Conservation (phyloP, 2,888 invertebrate genomes). For the Cephus nigrinus region DNA sequence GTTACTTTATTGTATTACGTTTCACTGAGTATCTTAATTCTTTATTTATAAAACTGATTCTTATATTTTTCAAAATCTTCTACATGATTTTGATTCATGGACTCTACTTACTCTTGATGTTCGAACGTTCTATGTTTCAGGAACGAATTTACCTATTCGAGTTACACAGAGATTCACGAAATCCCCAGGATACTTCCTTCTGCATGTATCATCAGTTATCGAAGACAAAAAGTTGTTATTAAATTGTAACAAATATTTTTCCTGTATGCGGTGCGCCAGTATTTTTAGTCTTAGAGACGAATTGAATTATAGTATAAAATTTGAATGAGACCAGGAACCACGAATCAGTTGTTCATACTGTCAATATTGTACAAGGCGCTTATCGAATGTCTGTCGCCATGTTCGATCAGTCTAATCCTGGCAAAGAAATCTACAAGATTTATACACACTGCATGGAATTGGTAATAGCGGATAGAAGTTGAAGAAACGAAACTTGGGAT, state of each 20-base stretch:
- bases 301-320: constrained; percentile 14
- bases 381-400: constrained; percentile 13
- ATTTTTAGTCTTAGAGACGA: constrained; percentile 12
- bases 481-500: background rate
- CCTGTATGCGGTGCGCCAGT: constrained; percentile 34
- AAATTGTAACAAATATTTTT: constrained; percentile 17
- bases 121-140: background rate
- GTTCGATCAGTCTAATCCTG: constrained; percentile 7
- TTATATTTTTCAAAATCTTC: background rate
- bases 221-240: background rate
- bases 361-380: constrained; percentile 21
- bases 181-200: background rate
- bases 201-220: background rate
- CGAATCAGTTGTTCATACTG: constrained; percentile 32
- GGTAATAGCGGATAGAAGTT: background rate
- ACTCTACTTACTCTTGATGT: background rate
- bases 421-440: background rate
- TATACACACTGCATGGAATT: background rate
- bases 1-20: background rate
- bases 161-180: background rate
- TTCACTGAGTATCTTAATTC: background rate
- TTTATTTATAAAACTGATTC: background rate
- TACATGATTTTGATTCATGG: background rate
- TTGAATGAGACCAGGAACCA: constrained; percentile 30
- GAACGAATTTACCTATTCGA: background rate